Conservation (phyloP, 2,113 vertebrate genomes). For the Vicugna pacos region DNA sequence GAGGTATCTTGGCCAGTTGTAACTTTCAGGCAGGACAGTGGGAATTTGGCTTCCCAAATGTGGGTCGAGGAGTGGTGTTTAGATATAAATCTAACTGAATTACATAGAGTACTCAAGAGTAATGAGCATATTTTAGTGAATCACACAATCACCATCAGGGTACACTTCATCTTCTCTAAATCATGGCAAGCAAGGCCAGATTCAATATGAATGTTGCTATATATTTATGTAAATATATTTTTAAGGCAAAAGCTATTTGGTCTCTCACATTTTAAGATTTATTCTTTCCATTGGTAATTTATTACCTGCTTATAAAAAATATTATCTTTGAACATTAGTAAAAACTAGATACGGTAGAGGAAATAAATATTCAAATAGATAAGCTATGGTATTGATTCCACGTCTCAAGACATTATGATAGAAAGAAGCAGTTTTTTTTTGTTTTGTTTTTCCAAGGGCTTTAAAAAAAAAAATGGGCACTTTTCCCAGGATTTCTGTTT, state of each 20-base stretch:
- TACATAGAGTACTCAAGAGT: not conserved
- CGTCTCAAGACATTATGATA: not conserved
- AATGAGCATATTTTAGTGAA: not conserved
- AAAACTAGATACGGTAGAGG: not conserved
- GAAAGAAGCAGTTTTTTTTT: not conserved
- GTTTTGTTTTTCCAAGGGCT: not conserved
- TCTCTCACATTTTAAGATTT: not conserved
- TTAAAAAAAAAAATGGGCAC: not conserved
- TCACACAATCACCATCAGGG: not conserved
- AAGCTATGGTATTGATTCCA: not conserved
- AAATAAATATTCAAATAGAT: conserved; percentile 6
- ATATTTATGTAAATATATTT: conserved; percentile 5
- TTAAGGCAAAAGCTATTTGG: not conserved
- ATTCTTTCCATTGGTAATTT: not conserved
- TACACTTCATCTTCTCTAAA: not conserved
- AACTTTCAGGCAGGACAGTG: not conserved
- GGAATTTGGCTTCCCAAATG: not conserved
- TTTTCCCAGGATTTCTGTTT: conserved; percentile 53
- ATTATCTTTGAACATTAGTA: not conserved
- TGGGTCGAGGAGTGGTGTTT: not conserved
- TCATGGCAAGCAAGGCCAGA: not conserved
- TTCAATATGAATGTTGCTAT: not conserved
- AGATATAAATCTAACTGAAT: conserved; percentile 36
- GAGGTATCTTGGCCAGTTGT: not conserved
- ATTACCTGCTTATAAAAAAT: not conserved